Conservation (phyloP, 1,140 invertebrate species). For the Leucophenga varia region DNA sequence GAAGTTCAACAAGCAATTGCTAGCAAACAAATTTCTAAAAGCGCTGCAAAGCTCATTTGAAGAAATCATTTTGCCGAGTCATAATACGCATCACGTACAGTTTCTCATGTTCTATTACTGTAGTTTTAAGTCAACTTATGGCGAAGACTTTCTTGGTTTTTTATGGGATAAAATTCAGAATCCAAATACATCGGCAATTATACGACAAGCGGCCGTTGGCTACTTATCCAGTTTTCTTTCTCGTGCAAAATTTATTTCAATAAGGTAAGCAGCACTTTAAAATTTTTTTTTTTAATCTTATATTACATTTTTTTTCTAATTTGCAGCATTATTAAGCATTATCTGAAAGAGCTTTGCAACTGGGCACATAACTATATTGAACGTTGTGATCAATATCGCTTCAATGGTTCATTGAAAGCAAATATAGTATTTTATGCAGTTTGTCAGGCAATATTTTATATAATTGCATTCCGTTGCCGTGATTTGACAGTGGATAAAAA, state of each 20-base stretch:
- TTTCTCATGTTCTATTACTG: constrained; percentile 78
- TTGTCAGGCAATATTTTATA: constrained; percentile 88
- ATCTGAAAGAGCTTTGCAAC: constrained; percentile 65
- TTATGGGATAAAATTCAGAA: constrained; percentile 76
- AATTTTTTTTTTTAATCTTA: constrained; percentile 5
- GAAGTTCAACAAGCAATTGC: constrained; percentile 6
- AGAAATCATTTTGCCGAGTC: constrained; percentile 70
- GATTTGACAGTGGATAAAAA: constrained; percentile 75
- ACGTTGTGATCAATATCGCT: constrained; percentile 58
- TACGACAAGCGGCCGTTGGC: constrained; percentile 69
- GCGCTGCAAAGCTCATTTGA: constrained; percentile 68
- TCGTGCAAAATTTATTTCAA: constrained; percentile 67
- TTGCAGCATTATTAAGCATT: constrained; percentile 61
- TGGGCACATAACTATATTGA: constrained; percentile 79
- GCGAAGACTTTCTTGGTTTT: constrained; percentile 69
- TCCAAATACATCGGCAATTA: constrained; percentile 65
- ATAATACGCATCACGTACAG: constrained; percentile 74
- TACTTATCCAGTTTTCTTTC: constrained; percentile 78
- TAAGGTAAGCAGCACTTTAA: constrained; percentile 59
- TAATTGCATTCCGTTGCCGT: constrained; percentile 83
- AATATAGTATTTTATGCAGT: constrained; percentile 87
- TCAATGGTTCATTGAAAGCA: constrained; percentile 62
- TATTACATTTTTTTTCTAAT: constrained; percentile 1
- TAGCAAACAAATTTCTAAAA: constrained; percentile 40
- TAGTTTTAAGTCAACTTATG: constrained; percentile 66